Evolutionary conservation across 92 coral and sea anemone genomes (phyloP), one percentile per base, ranked within the genome.

Genomic region (Paramuricea clavata): DNA sequence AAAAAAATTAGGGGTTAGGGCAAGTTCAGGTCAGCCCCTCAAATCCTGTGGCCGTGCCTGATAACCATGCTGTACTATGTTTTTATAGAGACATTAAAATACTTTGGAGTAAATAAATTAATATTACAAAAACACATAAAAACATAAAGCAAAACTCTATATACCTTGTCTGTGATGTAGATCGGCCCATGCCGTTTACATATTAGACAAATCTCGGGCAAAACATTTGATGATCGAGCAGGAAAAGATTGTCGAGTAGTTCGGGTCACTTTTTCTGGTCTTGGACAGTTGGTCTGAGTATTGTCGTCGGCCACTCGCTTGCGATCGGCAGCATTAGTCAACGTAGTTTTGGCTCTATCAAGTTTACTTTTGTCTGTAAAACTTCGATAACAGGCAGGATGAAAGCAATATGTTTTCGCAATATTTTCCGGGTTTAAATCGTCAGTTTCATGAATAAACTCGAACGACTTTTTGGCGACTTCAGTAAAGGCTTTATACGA

Each of bases 231-330:
- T 3, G 76, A 69, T 69, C 76, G 44, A 41, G 32, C 4, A 33
- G 76, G 47, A 69, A 34, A 21, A 69, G 76, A 28, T 19, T 69
- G 76, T 9, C 76, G 76, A 3, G 76, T 69, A 28, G 76, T 69
- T 33, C 47, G 76, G 9, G 76, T 9, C 6, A 69, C 47, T 10
- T 69, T 69, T 33, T 33, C 27, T 41, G 76, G 47, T 31, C 32
- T 61, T 61, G 16, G 16, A 27, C n/a, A n/a, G n/a, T n/a, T n/a
- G n/a, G n/a, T n/a, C n/a, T n/a, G n/a, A n/a, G n/a, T 61, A 22
- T 6, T 27, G 6, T 69, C 31, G 1, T 61, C 69, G 33, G 33
- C 30, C 32, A 61, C 30, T 4, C 33, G 69, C 33, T 61, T 61
- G 4, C 69, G 10, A 61, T 25, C 69, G n/a, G n/a, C n/a, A 61